Conservation (phyloP, 2,888 invertebrate genomes). For the Arctia plantaginis region DNA sequence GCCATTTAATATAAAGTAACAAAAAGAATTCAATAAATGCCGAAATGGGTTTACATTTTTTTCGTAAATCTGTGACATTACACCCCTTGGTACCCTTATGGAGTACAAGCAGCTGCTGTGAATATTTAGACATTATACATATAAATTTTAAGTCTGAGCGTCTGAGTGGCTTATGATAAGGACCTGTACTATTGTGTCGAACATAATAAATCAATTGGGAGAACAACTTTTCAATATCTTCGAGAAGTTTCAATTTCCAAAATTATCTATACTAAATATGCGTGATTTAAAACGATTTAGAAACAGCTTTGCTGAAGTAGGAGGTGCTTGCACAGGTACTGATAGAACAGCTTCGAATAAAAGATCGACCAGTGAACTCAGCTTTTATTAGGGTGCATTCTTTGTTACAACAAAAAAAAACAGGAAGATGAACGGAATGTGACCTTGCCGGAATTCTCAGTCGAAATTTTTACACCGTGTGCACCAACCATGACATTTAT, state of each 20-base stretch:
- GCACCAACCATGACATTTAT: slow-evolving; percentile 73
- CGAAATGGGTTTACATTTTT: too few relatives aligned
- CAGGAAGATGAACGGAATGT: slow-evolving; percentile 64
- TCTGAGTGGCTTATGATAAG: too few relatives aligned
- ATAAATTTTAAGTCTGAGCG: too few relatives aligned
- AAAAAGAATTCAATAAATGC: too few relatives aligned
- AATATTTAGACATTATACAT: too few relatives aligned
- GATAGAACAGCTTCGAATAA: slow-evolving; percentile 30
- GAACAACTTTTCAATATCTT: too few relatives aligned
- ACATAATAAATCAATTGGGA: background rate
- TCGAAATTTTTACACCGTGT: slow-evolving; percentile 72
- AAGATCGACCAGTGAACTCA: slow-evolving; percentile 44
- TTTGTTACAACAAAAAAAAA: slow-evolving; percentile 56
- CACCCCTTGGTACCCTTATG: too few relatives aligned
- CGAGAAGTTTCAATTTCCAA: background rate
- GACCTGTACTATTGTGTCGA: background rate
- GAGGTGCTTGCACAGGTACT: slow-evolving; percentile 38
- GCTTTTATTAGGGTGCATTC: slow-evolving; percentile 60
- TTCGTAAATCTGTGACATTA: too few relatives aligned
- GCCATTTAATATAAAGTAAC: too few relatives aligned
- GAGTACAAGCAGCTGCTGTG: too few relatives aligned
- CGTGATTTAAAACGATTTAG: slow-evolving; percentile 13
- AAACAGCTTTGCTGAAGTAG: slow-evolving; percentile 30
- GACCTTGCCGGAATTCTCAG: slow-evolving; percentile 76
- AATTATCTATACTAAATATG: background rate